phyloP scores from a whole-genome alignment of 2,888 invertebrate species.

The Watsonalla binaria region DNA sequence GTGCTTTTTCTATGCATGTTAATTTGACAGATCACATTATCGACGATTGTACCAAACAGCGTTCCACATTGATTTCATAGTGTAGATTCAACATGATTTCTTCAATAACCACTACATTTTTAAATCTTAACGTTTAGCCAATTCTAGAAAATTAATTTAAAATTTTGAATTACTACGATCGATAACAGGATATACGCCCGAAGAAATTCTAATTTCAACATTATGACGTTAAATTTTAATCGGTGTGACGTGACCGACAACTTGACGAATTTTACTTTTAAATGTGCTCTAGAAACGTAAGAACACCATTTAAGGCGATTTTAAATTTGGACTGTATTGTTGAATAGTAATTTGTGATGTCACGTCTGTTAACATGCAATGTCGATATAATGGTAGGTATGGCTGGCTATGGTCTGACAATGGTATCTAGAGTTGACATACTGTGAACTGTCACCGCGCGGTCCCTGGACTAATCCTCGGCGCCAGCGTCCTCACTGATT shows the following conservation, averaged over 20 bases:
- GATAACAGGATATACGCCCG: constrained; percentile 46
- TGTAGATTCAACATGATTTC: constrained; percentile 49
- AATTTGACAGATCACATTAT: constrained; percentile 16
- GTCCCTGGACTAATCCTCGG: constrained; percentile 59
- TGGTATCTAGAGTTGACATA: constrained; percentile 76
- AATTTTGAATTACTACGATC: constrained; percentile 45
- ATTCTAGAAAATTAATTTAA: constrained; percentile 56
- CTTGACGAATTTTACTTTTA: constrained; percentile 3
- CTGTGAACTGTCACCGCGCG: constrained; percentile 58
- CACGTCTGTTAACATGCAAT: constrained; percentile 12
- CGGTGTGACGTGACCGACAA: constrained; percentile 28
- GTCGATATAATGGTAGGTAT: constrained; percentile 18
- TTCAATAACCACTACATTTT: constrained; percentile 51
- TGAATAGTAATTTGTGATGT: not conserved
- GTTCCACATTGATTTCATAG: constrained; percentile 40
- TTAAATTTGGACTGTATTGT: not conserved
- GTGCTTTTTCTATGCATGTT: not conserved
- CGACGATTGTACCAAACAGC: constrained; percentile 32
- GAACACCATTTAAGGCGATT: not conserved
- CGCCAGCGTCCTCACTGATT: constrained; percentile 71
- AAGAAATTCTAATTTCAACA: constrained; percentile 43
- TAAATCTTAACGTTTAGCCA: constrained; percentile 60
- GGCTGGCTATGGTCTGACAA: constrained; percentile 36
- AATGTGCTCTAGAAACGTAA: too few species aligned
- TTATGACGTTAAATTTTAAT: constrained; percentile 33